Evolutionary conservation across 2,888 invertebrate species (phyloP).

Genomic region (Morinoia aosen): DNA sequence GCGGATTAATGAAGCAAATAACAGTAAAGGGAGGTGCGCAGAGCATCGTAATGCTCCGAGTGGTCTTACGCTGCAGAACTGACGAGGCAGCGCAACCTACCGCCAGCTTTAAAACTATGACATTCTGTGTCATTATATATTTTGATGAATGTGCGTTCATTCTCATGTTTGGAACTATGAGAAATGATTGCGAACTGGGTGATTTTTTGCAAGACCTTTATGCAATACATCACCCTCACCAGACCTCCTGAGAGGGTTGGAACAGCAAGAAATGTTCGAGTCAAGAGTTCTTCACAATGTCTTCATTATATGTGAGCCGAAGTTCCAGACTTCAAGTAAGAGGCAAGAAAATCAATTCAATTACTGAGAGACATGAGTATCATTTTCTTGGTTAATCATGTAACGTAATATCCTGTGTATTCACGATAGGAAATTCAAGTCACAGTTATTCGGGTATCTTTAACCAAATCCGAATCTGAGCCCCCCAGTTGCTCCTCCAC

Average conservation of each 20-base stretch:
- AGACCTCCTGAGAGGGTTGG: neutral
- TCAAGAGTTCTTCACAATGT: neutral
- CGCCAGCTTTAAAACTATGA: neutral
- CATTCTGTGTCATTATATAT: neutral
- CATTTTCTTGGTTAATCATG: neutral
- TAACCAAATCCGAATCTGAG: neutral
- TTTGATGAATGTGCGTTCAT: neutral
- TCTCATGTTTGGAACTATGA: neutral
- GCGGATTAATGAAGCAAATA: constrained; percentile 13
- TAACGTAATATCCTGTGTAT: neutral
- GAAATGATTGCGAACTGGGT: neutral
- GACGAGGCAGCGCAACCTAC: neutral
- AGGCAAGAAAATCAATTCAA: neutral
- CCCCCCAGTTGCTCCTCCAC: neutral
- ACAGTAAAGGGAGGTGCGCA: neutral
- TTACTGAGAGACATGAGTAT: neutral
- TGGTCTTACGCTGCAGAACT: neutral
- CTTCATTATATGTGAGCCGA: neutral
- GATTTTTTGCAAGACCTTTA: neutral
- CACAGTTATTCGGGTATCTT: neutral
- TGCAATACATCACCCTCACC: neutral
- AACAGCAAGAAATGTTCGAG: no score
- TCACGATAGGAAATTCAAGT: neutral
- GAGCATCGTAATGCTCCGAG: neutral
- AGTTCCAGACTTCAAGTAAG: neutral